Conservation (phyloP, 1,140 invertebrate species). For the Drosophila prosaltans region DNA sequence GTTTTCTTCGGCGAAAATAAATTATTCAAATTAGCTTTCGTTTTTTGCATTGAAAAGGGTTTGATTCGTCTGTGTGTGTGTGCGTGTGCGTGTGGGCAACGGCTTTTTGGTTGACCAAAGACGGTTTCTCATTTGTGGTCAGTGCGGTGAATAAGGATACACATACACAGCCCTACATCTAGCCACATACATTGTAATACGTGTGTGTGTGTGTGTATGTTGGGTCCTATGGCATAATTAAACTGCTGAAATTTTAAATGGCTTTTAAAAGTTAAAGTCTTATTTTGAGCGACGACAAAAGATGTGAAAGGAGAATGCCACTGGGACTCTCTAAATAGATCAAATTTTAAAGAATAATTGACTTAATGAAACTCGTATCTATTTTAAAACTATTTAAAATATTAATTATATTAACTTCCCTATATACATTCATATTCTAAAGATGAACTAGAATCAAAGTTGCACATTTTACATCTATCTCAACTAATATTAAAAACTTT, state of each 20-base stretch:
- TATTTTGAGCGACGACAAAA: background rate
- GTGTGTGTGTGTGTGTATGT: slow-evolving; percentile 7
- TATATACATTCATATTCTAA: too few species aligned
- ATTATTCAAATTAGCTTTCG: slow-evolving; percentile 69
- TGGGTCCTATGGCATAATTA: slow-evolving; percentile 30
- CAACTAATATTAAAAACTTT: too few species aligned
- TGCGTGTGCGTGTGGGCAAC: slow-evolving; percentile 9
- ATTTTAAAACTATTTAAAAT: too few species aligned
- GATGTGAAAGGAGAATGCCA: background rate
- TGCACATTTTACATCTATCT: too few species aligned
- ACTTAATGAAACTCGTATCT: too few species aligned
- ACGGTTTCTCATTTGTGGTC: slow-evolving; percentile 54
- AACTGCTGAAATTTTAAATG: slow-evolving; percentile 34
- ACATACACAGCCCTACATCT: background rate
- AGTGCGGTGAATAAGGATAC: background rate
- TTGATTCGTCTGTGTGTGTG: slow-evolving; percentile 34
- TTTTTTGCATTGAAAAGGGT: slow-evolving; percentile 58
- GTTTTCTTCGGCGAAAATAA: slow-evolving; percentile 38
- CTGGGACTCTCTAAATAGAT: background rate
- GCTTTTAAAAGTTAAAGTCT: slow-evolving; percentile 23
- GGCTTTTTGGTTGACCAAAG: slow-evolving; percentile 51
- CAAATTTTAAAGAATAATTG: too few species aligned
- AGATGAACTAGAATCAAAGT: too few species aligned
- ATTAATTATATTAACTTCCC: too few species aligned
- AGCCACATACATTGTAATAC: slow-evolving; percentile 4